A percentile compares a stretch with the other conserved stretches of the same genome.
These are phyloP conservation scores for Spea multiplicata DNA, from an alignment of 2,113 vertebrate genomes.

Conservation along the genomic window DNA sequence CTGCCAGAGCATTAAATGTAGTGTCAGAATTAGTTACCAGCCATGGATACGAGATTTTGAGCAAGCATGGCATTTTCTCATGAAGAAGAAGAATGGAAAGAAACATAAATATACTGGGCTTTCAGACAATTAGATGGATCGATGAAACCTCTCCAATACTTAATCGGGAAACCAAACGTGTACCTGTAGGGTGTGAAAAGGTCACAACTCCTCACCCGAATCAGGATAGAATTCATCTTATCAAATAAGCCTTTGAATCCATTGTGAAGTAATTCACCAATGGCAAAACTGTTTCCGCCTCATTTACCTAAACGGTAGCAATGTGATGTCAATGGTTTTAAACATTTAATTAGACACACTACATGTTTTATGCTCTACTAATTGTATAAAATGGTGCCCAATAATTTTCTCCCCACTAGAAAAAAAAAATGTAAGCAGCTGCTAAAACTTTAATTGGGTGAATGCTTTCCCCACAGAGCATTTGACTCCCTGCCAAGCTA, in stretches of 20 bases:
- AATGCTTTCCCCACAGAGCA: constrained; percentile 49
- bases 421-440: constrained; percentile 57
- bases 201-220: constrained; percentile 52
- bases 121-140: no score
- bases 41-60: no score
- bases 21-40: no score
- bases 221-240: constrained; percentile 62
- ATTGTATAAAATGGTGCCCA: constrained; percentile 63
- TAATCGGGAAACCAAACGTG: constrained; percentile 48
- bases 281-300: constrained; percentile 58
- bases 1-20: no score
- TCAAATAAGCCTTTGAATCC: constrained; percentile 57
- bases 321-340: constrained; percentile 63
- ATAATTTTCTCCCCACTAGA: constrained; percentile 62
- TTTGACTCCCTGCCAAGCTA: constrained; percentile 42
- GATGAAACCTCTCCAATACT: constrained; percentile 31
- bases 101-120: no score
- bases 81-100: no score
- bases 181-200: constrained; percentile 59
- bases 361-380: constrained; percentile 66
- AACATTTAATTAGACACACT: constrained; percentile 63
- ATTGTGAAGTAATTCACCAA: constrained; percentile 60
- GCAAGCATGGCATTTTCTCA: no score
- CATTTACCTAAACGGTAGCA: constrained; percentile 64
- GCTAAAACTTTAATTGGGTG: constrained; percentile 65